Conservation (phyloP, 2,797 vertebrate species). For the Masticophis lateralis region DNA sequence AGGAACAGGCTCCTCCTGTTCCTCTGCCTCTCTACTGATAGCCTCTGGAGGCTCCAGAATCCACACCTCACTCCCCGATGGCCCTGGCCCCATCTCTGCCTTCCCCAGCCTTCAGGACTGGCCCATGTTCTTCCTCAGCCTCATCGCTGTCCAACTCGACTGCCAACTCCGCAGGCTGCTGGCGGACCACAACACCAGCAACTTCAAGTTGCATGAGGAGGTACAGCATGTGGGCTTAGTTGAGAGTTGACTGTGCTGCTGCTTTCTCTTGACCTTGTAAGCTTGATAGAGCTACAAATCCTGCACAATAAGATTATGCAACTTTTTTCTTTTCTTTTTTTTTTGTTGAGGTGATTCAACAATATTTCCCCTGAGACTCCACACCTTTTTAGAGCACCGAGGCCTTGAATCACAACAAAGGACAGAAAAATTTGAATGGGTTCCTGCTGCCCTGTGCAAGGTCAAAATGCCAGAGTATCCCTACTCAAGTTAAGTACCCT, state of each 20-base stretch:
- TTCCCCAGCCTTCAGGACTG: no score
- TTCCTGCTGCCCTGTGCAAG: background rate
- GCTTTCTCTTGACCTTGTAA: background rate
- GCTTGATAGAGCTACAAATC: background rate
- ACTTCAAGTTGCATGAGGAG: background rate
- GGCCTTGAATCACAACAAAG: background rate
- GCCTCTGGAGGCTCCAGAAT: no score
- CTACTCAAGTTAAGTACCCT: background rate
- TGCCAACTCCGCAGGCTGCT: no score
- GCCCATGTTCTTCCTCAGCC: no score
- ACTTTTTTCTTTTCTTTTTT: background rate
- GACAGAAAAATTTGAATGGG: background rate
- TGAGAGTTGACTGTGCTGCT: background rate
- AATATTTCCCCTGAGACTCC: background rate
- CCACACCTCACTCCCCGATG: no score
- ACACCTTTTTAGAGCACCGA: background rate
- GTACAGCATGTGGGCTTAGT: background rate
- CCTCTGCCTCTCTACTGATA: no score
- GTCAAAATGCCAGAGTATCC: background rate
- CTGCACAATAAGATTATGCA: background rate
- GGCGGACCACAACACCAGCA: background rate
- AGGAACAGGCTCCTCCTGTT: no score
- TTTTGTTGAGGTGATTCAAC: background rate
- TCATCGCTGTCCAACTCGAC: no score
- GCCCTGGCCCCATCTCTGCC: no score